Evolutionary conservation across 2,888 invertebrate species (phyloP).

Genomic region (Auanema freiburgensis): DNA sequence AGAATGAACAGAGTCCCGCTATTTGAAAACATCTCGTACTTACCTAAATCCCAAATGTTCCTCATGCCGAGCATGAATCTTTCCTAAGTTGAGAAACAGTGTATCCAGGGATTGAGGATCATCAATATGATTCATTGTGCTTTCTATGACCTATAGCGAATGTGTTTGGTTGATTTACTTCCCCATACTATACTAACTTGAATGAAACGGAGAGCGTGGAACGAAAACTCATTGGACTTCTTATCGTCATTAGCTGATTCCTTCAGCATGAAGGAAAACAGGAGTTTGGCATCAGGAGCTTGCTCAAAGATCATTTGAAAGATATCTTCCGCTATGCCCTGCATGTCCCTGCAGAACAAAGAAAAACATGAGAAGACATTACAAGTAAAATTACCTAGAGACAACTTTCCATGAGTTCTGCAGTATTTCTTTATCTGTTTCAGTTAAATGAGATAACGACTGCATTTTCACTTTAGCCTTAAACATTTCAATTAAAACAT

Average conservation of each 20-base stretch:
- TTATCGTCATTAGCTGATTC: constrained; percentile 39
- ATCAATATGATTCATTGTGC: constrained; percentile 45
- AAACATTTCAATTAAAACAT: too few species aligned
- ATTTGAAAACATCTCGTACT: neutral
- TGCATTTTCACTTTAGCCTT: constrained; percentile 24
- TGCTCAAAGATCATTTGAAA: constrained; percentile 54
- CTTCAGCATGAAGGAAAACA: constrained; percentile 49
- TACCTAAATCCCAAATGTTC: constrained; percentile 52
- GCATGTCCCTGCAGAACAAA: constrained; percentile 37
- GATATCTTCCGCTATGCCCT: constrained; percentile 42
- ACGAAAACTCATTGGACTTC: constrained; percentile 48
- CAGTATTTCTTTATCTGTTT: constrained; percentile 41
- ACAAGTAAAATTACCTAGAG: constrained; percentile 25
- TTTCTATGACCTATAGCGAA: constrained; percentile 42
- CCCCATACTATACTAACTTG: constrained; percentile 20
- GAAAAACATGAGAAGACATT: constrained; percentile 4
- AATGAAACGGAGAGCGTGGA: constrained; percentile 49
- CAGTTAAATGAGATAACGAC: constrained; percentile 38
- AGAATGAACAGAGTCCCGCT: neutral
- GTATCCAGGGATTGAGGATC: constrained; percentile 39
- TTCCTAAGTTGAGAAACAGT: constrained; percentile 43
- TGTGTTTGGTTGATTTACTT: neutral
- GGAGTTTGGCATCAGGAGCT: constrained; percentile 46
- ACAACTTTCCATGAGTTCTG: constrained; percentile 45
- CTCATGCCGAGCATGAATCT: constrained; percentile 48